Evolutionary conservation across 2,888 invertebrate genomes (phyloP), one percentile per base, ranked within the genome.

Genomic region (Ischnura elegans): DNA sequence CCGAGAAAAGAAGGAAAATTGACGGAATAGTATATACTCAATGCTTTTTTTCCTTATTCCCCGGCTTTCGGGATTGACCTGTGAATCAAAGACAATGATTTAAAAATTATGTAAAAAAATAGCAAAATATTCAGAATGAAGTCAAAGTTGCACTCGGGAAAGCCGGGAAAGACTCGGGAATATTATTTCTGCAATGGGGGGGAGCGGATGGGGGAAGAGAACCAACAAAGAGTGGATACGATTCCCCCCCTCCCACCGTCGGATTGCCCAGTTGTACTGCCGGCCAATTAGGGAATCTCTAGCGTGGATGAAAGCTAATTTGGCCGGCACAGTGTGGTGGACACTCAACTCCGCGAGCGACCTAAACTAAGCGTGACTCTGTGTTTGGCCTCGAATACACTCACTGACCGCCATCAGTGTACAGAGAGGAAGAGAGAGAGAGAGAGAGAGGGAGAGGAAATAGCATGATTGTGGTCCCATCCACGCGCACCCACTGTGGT

Each of bases 261-360:
- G 76, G 29, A 36, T 36, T 29, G 76, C 43, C 90, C 51, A 36
- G 21, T 66, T 90, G 90, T 43, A 43, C 90, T 21, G 90, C 3
- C 66, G 66, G 90, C 90, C 90, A 90, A 90, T 90, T 90, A 90
- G 43, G 66, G 90, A 61, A 90, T 55, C 90, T 61, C 42, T 55
- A 25, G 55, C 87, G 76, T 76, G 76, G 76, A 87, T 55, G 87
- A 90, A 61, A 90, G 61, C 90, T 61, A 90, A 90, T 90, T 90
- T 43, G 90, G 55, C 43, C 36, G 36, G 90, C 90, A 19, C 51
- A 51, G 43, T 90, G 61, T 61, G 42, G 51, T 61, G 66, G 25
- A 76, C 36, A 36, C n/a, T n/a, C n/a, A 13, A 51, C 51, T 51
- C 87, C 61, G 61, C 29, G 36, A 76, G 36, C 16, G 76, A 76